Evolutionary conservation across 1,140 invertebrate species (phyloP), one percentile per base, ranked within the genome.

Genomic region (Drosophila cardini): DNA sequence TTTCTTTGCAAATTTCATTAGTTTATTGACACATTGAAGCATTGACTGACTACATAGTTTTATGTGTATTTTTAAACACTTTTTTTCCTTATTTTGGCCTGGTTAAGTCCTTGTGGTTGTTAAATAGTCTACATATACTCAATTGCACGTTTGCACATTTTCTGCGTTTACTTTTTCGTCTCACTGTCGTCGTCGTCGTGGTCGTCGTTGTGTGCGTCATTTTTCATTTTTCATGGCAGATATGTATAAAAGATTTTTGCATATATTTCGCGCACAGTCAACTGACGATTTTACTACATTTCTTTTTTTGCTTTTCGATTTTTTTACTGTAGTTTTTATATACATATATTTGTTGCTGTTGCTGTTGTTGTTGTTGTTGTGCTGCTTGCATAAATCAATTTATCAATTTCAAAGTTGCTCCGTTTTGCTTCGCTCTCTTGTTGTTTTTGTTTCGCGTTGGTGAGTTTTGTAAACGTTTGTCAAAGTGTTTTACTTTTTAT

Each of bases 401-500:
- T 87, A 87, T 87, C 84, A 87, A 89, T 87, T 87, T 87, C 84
- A 87, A 84, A 87, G 80, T 87, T 87, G 58, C 72, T 65, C 50
- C 69, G 40, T 21, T 26, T 26, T 55, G 58, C 63, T 68, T 52
- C 16, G 58, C 13, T 40, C 52, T 30, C 63, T 58, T 77, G 63
- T 72, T 80, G 75, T 50, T 71, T 55, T 72, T 81, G 82, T 78
- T 26, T 26, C 53, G 68, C 72, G 40, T 68, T 68, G 78, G 72
- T 64, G 73, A 85, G 78, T 86, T 86, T 26, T 86, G 82, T 85
- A 85, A 85, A 81, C 71, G 82, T 76, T 89, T 87, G 84, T 87
- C 84, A 89, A 83, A 89, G 80, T 87, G 84, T 87, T 87, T 87
- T 87, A 75, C 83, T 84, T 75, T 74, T 70, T 85, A 21, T 10